These are phyloP conservation scores for Akabosia matsudoensis DNA, from an alignment of 1,140 invertebrate genomes.

Conservation along the genomic window DNA sequence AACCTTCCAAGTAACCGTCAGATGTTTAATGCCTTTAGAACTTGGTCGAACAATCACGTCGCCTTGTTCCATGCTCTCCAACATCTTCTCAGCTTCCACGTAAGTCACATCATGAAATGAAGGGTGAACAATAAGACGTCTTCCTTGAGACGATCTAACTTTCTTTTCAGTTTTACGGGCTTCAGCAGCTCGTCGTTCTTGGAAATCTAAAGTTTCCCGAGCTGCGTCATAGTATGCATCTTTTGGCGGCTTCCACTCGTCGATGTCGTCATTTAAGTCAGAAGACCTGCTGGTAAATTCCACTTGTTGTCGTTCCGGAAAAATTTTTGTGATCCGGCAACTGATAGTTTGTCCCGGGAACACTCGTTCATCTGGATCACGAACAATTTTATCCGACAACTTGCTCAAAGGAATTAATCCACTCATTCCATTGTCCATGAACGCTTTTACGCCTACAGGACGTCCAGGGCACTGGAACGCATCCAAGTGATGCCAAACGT, in stretches of 20 bases:
- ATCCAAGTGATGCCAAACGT: conserved; percentile 97
- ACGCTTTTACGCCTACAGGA: conserved; percentile 81
- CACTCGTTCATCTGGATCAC: conserved; percentile 87
- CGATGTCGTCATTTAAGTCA: conserved; percentile 84
- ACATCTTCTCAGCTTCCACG: conserved; percentile 83
- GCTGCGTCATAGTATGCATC: conserved; percentile 91
- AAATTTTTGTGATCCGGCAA: conserved; percentile 88
- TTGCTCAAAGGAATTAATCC: conserved; percentile 95
- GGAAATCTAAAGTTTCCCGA: conserved; percentile 70
- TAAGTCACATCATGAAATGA: conserved; percentile 95
- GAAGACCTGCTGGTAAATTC: conserved; percentile 90
- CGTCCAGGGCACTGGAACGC: conserved; percentile 89
- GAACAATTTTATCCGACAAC: conserved; percentile 87
- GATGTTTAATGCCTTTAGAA: conserved; percentile 87
- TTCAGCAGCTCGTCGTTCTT: conserved; percentile 73
- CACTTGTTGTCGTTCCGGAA: conserved; percentile 87
- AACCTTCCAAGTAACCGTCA: conserved; percentile 98
- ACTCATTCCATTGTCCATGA: conserved; percentile 86
- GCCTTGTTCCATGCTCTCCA: conserved; percentile 88
- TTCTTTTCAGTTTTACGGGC: conserved; percentile 58
- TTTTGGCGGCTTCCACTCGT: conserved; percentile 80
- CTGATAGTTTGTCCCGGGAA: conserved; percentile 80
- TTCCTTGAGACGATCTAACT: conserved; percentile 76
- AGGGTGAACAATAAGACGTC: conserved; percentile 93
- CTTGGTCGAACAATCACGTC: conserved; percentile 87